Evolutionary conservation across 2,113 vertebrate species (phyloP), one percentile per base, ranked within the genome.

Genomic region (cattle (Bos taurus)): DNA sequence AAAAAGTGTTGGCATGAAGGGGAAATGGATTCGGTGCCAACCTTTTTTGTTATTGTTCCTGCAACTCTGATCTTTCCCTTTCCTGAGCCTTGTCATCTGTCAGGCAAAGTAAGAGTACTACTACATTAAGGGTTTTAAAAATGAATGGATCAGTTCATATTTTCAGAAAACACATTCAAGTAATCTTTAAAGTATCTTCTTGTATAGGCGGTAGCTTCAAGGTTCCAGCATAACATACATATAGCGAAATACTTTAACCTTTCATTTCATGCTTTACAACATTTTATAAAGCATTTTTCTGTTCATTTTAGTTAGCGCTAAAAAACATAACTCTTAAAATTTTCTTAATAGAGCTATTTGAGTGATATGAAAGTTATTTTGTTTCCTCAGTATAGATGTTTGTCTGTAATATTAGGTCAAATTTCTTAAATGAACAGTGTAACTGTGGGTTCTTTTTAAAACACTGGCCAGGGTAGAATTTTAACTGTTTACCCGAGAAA

Each of bases 401-500:
- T 60, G 12, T 54, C 30, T 94, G 48, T 78, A 85, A 74, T 21
- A 9, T 80, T 94, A 91, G 56, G 60, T 48, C 71, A 98, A 83
- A 97, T 92, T 81, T 81, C 43, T 80, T 83, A 81, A 94, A 16
- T 95, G 98, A 95, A 74, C n/a, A 74, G 17, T 48, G 33, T 48
- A 95, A 85, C 28, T 74, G 3, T 86, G 8, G 15, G 5, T 91
- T 90, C 77, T 36, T 88, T 36, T 90, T 88, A 92, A 83, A 40
- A n/a, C 62, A 88, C 64, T 50, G 59, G 8, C 48, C 40, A 82
- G 21, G 16, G 40, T 94, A 94, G 33, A 62, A 25, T 91, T 98
- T 98, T 91, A 97, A 98, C 96, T 97, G 97, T 97, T 98, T 40
- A 74, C 36, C 81, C 96, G 97, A 94, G 92, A 93, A 33, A 62